Evolutionary conservation across 2,797 vertebrate species (phyloP).

Genomic region (Sebastes baramenuke): DNA sequence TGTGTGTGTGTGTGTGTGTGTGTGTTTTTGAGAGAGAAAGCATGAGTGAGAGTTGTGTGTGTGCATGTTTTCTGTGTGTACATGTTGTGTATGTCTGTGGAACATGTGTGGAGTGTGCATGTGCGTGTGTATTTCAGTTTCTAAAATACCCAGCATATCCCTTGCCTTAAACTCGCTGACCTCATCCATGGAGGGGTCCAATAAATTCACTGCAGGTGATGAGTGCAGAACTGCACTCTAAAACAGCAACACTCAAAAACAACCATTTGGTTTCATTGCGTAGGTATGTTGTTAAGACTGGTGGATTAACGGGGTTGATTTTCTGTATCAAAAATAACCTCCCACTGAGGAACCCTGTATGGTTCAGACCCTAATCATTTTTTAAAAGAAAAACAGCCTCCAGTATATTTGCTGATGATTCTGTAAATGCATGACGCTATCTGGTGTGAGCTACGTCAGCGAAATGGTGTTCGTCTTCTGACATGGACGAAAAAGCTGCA

Average conservation of each 20-base stretch:
- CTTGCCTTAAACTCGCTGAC: constrained; percentile 56
- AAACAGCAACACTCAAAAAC: constrained; percentile 61
- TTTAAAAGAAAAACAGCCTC: constrained; percentile 19
- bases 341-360: constrained; percentile 1
- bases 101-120: not conserved
- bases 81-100: not conserved
- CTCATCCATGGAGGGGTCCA: constrained; percentile 63
- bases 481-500: not conserved
- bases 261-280: constrained; percentile 59
- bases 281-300: constrained; percentile 47
- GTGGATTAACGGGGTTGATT: constrained; percentile 29
- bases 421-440: not conserved
- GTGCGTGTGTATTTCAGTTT: constrained; percentile 39
- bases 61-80: not conserved
- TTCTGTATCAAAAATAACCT: constrained; percentile 30
- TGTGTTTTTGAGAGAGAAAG: not conserved
- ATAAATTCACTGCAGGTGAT: constrained; percentile 76
- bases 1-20: constrained; percentile 7
- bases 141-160: constrained; percentile 60
- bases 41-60: not conserved
- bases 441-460: constrained; percentile 5
- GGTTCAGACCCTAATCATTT: constrained; percentile 17
- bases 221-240: constrained; percentile 48
- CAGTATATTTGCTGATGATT: not conserved
- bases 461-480: constrained; percentile 2